A percentile compares a stretch with the other conserved stretches of the same genome.
These are phyloP conservation scores for Centropus unirufus DNA, from an alignment of 2,113 vertebrate genomes.

Conservation along the genomic window DNA sequence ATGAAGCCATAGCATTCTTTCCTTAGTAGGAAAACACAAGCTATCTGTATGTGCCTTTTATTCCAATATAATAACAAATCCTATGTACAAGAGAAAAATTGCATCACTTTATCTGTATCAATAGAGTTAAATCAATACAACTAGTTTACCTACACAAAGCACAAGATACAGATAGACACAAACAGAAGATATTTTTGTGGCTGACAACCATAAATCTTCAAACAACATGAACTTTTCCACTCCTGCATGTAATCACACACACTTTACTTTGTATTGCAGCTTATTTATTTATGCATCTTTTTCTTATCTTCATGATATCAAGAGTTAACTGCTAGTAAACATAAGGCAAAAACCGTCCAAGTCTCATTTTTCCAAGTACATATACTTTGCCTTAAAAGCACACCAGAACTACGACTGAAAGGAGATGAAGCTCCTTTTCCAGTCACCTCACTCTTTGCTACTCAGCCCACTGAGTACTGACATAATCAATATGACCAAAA, in stretches of 20 bases:
- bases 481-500: not conserved
- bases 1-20: not conserved
- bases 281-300: not conserved
- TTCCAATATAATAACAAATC: not conserved
- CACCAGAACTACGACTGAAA: not conserved
- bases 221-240: not conserved
- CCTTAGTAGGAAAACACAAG: not conserved
- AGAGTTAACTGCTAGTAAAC: not conserved
- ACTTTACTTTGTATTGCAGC: not conserved
- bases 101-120: not conserved
- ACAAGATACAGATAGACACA: not conserved
- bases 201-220: not conserved
- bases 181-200: not conserved
- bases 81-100: not conserved
- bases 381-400: not conserved
- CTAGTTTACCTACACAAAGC: not conserved
- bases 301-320: not conserved
- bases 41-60: not conserved
- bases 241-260: not conserved
- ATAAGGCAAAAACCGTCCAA: not conserved
- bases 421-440: not conserved
- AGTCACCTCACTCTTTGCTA: not conserved
- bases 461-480: not conserved
- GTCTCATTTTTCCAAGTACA: not conserved
- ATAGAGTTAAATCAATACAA: not conserved